phyloP scores from a whole-genome alignment of 2,113 vertebrate species.

The Xerus inauris region DNA sequence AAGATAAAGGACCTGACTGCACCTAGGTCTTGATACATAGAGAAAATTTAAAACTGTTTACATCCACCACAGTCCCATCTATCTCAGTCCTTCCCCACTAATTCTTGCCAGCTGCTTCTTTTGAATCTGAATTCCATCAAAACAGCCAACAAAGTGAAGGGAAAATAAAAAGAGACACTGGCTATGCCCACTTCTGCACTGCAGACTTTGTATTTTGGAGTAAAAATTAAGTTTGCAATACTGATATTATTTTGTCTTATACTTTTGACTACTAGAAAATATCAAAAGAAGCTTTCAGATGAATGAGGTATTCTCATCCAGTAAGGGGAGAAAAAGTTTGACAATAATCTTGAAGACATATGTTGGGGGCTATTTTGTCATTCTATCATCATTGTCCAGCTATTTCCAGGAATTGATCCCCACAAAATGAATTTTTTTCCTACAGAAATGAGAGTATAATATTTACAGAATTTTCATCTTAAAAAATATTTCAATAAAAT shows the following conservation, averaged over 20 bases:
- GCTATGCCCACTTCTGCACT: background rate
- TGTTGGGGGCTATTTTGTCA: background rate
- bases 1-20: background rate
- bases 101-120: background rate
- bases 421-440: background rate
- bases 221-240: background rate
- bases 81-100: too few species aligned
- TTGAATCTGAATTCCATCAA: background rate
- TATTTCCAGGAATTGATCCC: background rate
- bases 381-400: background rate
- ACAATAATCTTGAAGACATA: background rate
- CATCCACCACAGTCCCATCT: background rate
- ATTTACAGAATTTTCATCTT: background rate
- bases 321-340: background rate
- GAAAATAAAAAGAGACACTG: background rate
- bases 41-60: background rate
- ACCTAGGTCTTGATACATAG: background rate
- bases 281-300: background rate
- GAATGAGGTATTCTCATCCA: background rate
- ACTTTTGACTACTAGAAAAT: background rate
- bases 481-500: background rate
- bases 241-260: background rate
- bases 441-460: background rate
- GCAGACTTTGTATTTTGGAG: background rate
- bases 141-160: background rate